Percentiles rank a stretch among this genome's conserved stretches.
These are phyloP conservation scores for Cottus gobio DNA, from an alignment of 2,113 vertebrate species.

Conservation along the genomic window DNA sequence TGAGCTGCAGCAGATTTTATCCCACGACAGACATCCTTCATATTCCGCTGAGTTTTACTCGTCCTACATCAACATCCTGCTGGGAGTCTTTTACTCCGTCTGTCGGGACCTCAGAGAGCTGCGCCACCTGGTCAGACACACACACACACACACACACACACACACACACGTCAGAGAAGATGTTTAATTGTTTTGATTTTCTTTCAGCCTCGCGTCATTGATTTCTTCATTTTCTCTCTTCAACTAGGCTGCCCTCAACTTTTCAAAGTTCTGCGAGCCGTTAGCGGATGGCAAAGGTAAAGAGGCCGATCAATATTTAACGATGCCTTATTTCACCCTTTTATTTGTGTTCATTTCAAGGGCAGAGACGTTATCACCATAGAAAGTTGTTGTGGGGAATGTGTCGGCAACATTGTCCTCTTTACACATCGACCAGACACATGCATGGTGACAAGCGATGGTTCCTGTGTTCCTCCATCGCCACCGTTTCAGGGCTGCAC, in stretches of 20 bases:
- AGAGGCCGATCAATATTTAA: constrained; percentile 28
- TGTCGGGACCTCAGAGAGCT: constrained; percentile 96
- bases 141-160: constrained; percentile 6
- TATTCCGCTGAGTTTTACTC: constrained; percentile 93
- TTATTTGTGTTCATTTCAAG: constrained; percentile 15
- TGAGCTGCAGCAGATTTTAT: constrained; percentile 93
- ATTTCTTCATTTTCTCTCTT: constrained; percentile 23
- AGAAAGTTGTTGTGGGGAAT: neutral
- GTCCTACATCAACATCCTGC: constrained; percentile 95
- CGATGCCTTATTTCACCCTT: neutral
- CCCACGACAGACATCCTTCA: constrained; percentile 87
- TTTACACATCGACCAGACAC: neutral
- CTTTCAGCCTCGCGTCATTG: neutral
- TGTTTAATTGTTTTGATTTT: constrained; percentile 19
- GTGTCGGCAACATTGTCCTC: neutral
- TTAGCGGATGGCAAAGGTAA: constrained; percentile 93
- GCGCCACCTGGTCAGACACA: constrained; percentile 89
- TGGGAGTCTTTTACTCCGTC: constrained; percentile 96
- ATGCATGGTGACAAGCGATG: no score
- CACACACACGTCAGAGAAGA: neutral
- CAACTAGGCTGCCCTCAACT: constrained; percentile 92
- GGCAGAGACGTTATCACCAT: neutral
- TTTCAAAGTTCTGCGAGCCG: constrained; percentile 95
- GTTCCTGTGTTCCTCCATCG: no score
- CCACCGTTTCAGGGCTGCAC: no score